Evolutionary conservation across 2,113 vertebrate species (phyloP), one percentile per base, ranked within the genome.

Genomic region (Seriola aureovittata): DNA sequence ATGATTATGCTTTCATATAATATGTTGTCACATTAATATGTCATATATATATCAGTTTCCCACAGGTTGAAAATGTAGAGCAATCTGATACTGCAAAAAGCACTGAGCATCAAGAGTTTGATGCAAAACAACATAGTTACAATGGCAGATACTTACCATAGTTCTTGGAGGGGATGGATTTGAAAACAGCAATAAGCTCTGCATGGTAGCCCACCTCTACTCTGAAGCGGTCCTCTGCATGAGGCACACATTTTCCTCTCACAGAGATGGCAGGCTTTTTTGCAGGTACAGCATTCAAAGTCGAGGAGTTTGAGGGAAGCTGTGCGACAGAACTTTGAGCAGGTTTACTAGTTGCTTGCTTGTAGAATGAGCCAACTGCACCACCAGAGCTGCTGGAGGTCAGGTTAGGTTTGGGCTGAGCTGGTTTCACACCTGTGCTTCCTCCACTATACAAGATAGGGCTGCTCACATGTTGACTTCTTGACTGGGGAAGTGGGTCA

Each of bases 191-290:
- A 65, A 99, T 90, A 48, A 99, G 97, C 25, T 96, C 94, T 2
- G 94, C 90, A 1, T 96, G 95, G 89, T 98, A 99, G 16, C 96
- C 91, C 6, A 97, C 92, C 91, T 99, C 96, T 0, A 99, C 96
- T 76, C 95, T 95, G 93, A 99, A 99, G 14, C 97, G 95, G 38
- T 92, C 93, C 36, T 96, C 95, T 5, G 84, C 75, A 0, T 95
- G 94, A 75, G 88, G 86, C 8, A 97, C 82, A 71, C 98, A 99
- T 40, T 81, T 95, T 21, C 98, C 98, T 78, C 92, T 93, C 7
- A 92, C 90, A 65, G 89, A 78, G 70, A 80, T 78, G 8, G 62
- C 73, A 34, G 89, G 54, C 81, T 94, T 97, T 64, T 94, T 96
- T 21, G 78, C 76, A 65, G 93, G 82, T 17, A 69, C 36, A 10